A percentile compares a stretch with the other conserved stretches of the same genome.
Conservation (phyloP, 2,888 invertebrate species). For the Athalia circularis region DNA sequence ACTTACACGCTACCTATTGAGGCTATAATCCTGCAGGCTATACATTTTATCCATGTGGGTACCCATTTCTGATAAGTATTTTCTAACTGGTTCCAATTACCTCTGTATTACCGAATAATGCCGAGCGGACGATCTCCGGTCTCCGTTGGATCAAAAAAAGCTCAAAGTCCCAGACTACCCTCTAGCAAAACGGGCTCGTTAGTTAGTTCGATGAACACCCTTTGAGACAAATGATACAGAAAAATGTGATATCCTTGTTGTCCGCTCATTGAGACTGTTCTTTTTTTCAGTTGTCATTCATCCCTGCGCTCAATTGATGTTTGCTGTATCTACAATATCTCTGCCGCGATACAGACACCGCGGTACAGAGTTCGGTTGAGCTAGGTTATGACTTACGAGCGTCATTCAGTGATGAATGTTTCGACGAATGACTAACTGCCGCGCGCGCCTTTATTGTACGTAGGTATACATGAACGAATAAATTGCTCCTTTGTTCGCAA, state of each 20-base stretch:
- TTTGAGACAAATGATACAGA: neutral
- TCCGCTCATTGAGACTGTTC: too few species aligned
- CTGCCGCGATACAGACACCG: too few species aligned
- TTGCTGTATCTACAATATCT: neutral
- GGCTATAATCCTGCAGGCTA: neutral
- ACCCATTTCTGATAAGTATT: too few species aligned
- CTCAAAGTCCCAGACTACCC: too few species aligned
- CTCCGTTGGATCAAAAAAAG: too few species aligned
- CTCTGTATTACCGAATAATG: too few species aligned
- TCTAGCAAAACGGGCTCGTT: too few species aligned
- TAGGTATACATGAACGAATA: neutral
- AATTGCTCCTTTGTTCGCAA: constrained; percentile 29
- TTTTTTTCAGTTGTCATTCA: neutral
- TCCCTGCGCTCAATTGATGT: neutral
- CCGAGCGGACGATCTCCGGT: too few species aligned
- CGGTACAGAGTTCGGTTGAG: constrained; percentile 3
- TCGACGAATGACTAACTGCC: constrained; percentile 10
- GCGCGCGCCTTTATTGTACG: neutral
- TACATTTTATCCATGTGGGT: neutral
- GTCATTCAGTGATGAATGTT: constrained; percentile 15
- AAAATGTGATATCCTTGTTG: too few species aligned
- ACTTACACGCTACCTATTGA: too few species aligned
- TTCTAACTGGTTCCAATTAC: too few species aligned
- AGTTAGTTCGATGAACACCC: too few species aligned
- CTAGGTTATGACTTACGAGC: constrained; percentile 26